These are phyloP conservation scores for Amphiduros pacificus DNA, from an alignment of 2,888 invertebrate genomes.

Conservation along the genomic window DNA sequence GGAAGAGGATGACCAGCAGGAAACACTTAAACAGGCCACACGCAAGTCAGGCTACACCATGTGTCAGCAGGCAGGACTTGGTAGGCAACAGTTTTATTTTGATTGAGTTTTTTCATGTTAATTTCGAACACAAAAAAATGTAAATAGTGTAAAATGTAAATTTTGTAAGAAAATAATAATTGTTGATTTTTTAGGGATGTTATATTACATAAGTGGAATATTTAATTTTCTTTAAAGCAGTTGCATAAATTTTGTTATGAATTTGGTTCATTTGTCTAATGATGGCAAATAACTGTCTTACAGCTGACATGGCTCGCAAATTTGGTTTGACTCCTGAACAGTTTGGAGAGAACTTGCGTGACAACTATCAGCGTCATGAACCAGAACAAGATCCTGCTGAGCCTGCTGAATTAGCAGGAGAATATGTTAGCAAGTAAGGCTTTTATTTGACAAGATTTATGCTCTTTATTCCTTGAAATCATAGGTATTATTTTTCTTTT, in stretches of 20 bases:
- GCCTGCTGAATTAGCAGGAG: constrained; percentile 79
- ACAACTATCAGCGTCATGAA: constrained; percentile 92
- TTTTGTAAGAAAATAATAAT: too few relatives aligned
- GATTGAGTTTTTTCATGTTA: too few relatives aligned
- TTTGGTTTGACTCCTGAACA: constrained; percentile 93
- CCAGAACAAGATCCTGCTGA: constrained; percentile 87
- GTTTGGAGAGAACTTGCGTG: constrained; percentile 93
- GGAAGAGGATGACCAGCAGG: constrained; percentile 62
- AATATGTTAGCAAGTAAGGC: constrained; percentile 65
- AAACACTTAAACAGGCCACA: constrained; percentile 80
- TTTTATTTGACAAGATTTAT: background rate
- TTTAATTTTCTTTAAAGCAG: too few relatives aligned
- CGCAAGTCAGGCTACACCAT: constrained; percentile 86
- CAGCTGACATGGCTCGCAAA: constrained; percentile 80
- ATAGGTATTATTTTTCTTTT: background rate
- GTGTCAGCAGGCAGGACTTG: constrained; percentile 80
- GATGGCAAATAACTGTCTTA: too few relatives aligned
- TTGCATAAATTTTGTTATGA: too few relatives aligned
- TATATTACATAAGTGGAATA: too few relatives aligned
- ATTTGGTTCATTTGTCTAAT: too few relatives aligned
- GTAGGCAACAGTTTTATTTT: constrained; percentile 41
- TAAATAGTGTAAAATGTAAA: too few relatives aligned
- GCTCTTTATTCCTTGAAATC: background rate
- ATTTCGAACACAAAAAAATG: too few relatives aligned
- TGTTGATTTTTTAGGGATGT: too few relatives aligned